Evolutionary conservation across 2,113 vertebrate species (phyloP), one percentile per base, ranked within the genome.

Genomic region (Oncorhynchus mykiss): DNA sequence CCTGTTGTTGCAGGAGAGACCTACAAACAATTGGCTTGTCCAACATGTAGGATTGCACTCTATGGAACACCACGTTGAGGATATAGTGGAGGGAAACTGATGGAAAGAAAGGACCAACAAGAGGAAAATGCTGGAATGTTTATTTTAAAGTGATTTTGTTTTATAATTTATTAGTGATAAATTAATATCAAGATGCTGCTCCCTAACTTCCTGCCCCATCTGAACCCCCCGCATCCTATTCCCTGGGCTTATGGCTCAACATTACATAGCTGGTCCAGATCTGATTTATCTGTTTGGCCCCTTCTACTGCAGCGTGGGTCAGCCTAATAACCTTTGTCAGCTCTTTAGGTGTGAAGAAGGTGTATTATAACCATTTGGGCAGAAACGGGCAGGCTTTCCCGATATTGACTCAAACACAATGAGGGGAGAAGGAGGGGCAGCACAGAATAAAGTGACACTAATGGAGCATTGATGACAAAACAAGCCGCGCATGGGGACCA

Each of bases 401-500:
- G 92, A 91, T 94, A 91, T 89, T 89, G 88, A 88, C 89, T 92
- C 88, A 85, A 86, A 90, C 84, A 76, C 79, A 71, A 83, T 4
- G 76, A 83, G 81, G 77, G 85, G 74, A 83, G 88, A 83, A 88
- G 88, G 90, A 89, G 88, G 88, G 87, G 87, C 85, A 81, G 78
- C 78, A 82, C 18, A 79, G 90, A 89, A 91, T 91, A 92, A 94
- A 93, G 87, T 94, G 94, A 94, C 94, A 93, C 93, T 93, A 94
- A 94, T 94, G 91, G 93, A 91, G 80, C 90, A 91, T 73, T 91
- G 90, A 94, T 93, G 94, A 94, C 92, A 92, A 92, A 92, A 91
- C 88, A 91, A 91, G 88, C 88, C 76, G 92, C 87, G 91, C 88
- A 76, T 78, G 39, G 88, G 93, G 93, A 93, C 91, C 91, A 91